These are phyloP conservation scores for Tiliacea citrago DNA, from an alignment of 2,888 invertebrate species.

Conservation along the genomic window DNA sequence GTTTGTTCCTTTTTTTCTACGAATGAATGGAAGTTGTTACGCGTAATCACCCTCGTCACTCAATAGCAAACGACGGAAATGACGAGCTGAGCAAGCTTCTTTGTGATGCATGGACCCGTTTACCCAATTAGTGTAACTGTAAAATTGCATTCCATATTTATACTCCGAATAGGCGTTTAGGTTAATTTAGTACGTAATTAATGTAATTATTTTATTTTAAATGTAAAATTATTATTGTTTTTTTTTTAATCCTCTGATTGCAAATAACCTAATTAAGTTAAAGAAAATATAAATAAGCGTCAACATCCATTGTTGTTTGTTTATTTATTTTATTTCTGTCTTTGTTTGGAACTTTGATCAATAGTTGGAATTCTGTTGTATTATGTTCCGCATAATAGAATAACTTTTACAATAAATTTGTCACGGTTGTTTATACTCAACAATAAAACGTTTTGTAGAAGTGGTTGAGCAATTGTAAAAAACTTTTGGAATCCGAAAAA, in stretches of 20 bases:
- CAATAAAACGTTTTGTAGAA: conserved; percentile 16
- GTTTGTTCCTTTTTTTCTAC: conserved; percentile 1
- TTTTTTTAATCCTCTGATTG: no score
- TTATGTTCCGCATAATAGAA: conserved; percentile 16
- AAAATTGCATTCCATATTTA: not conserved
- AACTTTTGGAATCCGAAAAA: not conserved
- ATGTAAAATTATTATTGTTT: no score
- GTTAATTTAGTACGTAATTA: not conserved
- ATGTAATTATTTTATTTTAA: no score
- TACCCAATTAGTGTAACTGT: not conserved
- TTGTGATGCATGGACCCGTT: conserved; percentile 2
- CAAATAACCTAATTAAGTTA: no score
- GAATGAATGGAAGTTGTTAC: conserved; percentile 28
- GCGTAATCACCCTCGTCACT: not conserved
- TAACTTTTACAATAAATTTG: conserved; percentile 23
- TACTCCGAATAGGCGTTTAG: conserved; percentile 3
- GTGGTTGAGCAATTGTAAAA: not conserved
- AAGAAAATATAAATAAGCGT: conserved; percentile 2
- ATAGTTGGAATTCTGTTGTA: conserved; percentile 13
- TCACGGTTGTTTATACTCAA: conserved; percentile 23
- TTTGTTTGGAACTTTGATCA: not conserved
- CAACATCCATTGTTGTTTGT: not conserved
- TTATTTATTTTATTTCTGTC: conserved; percentile 15
- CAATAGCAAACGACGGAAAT: not conserved
- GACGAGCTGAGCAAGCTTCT: not conserved